Evolutionary conservation across 1,140 invertebrate species (phyloP), one percentile per base, ranked within the genome.

Genomic region (Nomia melanderi): DNA sequence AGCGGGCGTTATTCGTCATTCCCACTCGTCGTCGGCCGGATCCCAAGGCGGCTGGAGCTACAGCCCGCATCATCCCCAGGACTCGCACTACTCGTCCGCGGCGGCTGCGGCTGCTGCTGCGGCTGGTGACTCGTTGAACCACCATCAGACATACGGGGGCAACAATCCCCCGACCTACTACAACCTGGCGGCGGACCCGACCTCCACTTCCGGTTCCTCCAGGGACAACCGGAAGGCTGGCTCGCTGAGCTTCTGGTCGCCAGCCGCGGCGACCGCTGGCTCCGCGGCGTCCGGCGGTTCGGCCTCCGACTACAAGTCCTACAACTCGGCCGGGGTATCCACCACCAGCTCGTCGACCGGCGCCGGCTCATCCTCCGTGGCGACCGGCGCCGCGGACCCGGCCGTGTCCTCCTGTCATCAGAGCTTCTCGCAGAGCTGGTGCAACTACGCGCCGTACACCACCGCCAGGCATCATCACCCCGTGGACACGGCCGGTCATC

Each of bases 101-200:
- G 90, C 59, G 90, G 36, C 63, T 27, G 63, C 63, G 33, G 62
- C 90, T 11, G 77, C 83, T 90, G 90, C 59, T 90, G 36, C 63
- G 27, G 63, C 63, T n/a, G 62, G 93, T 92, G 81, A 95, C 50
- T 89, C 92, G 41, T 92, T 96, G 80, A 94, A 95, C 84, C 95
- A 95, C 88, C 95, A 96, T 86, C 95, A 96, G 90, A 76, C 84
- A 1, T 91, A 92, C 91, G 91, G 88, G 78, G 96, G 96, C 86
- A 93, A 95, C 64, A 94, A 94, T 85, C 93, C 94, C 23, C 95
- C 96, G 29, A 96, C 95, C 20, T 96, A 97, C 88, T 96, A 96
- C 92, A 96, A 96, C 87, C 93, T 96, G 85, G 94, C 94, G 44
- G 93, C 94, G 6, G 95, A 95, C 74, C 93, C 93, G 0, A 86